phyloP scores from a whole-genome alignment of 2,113 vertebrate genomes.

The Gulo gulo region DNA sequence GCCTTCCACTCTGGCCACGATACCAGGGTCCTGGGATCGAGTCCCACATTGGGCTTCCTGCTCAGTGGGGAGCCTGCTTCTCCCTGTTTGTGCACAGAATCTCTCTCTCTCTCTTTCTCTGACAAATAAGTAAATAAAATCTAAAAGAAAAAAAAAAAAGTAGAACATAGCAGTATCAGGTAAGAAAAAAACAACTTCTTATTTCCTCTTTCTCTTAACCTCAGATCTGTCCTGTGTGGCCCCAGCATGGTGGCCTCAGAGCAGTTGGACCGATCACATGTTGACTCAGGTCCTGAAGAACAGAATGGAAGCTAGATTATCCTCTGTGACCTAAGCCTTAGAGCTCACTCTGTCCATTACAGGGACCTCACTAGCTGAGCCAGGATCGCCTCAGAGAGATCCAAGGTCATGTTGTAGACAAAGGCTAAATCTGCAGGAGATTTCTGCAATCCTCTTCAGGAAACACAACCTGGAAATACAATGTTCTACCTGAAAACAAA shows the following conservation, averaged over 20 bases:
- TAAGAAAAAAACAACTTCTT: neutral
- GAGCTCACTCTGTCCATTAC: too few relatives aligned
- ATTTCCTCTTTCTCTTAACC: too few relatives aligned
- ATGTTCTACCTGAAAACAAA: neutral
- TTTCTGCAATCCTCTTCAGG: accelerated
- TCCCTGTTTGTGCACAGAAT: too few relatives aligned
- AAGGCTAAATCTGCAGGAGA: neutral
- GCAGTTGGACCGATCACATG: accelerated
- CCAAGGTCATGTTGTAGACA: neutral
- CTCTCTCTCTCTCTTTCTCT: too few relatives aligned
- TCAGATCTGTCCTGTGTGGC: accelerated
- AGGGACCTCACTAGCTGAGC: too few relatives aligned
- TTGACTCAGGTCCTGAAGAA: neutral
- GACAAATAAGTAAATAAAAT: too few relatives aligned
- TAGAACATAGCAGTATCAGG: neutral
- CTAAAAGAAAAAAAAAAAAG: too few relatives aligned
- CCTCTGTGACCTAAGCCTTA: neutral
- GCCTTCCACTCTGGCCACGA: too few relatives aligned
- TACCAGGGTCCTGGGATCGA: too few relatives aligned
- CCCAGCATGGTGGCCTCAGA: neutral
- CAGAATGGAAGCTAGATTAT: accelerated
- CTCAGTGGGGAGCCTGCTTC: too few relatives aligned
- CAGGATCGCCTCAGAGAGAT: neutral
- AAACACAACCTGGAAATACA: neutral
- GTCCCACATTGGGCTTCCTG: too few relatives aligned